Conservation (phyloP, 1,140 invertebrate genomes). For the Rhyacophila brunnea region DNA sequence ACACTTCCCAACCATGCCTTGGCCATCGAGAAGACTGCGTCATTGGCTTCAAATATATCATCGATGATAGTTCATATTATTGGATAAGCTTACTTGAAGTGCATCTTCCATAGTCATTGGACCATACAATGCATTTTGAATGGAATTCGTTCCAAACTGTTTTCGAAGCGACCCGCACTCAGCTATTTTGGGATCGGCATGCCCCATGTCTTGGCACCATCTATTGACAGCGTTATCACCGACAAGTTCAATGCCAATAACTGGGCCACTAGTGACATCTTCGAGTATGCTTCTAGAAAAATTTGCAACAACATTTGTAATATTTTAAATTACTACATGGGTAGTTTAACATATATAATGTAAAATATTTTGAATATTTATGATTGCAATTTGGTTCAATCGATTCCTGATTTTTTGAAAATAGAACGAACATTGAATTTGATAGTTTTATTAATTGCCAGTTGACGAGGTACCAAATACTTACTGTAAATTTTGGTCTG, state of each 20-base stretch:
- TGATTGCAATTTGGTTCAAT: no score
- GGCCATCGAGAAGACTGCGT: no score
- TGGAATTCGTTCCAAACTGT: conserved; percentile 71
- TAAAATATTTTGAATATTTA: no score
- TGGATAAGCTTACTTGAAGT: conserved; percentile 14
- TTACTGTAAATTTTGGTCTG: conserved; percentile 62
- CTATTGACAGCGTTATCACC: conserved; percentile 66
- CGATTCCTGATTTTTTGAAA: no score
- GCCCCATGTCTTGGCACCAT: conserved; percentile 64
- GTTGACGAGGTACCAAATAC: no score
- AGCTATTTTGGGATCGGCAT: conserved; percentile 64
- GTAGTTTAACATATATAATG: no score
- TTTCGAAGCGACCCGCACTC: conserved; percentile 66
- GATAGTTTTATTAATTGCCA: no score
- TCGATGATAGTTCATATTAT: not conserved
- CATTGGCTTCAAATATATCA: no score
- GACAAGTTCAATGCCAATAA: conserved; percentile 73
- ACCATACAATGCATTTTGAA: conserved; percentile 63
- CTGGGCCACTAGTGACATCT: conserved; percentile 67
- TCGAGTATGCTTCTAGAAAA: conserved; percentile 54
- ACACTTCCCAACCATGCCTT: not conserved
- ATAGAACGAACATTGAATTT: no score
- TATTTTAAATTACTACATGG: no score
- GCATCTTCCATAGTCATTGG: conserved; percentile 23
- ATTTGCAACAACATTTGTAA: no score